Percentiles rank a stretch among this genome's conserved stretches.
phyloP scores from a whole-genome alignment of 1,140 invertebrate genomes.

The Apis florea region DNA sequence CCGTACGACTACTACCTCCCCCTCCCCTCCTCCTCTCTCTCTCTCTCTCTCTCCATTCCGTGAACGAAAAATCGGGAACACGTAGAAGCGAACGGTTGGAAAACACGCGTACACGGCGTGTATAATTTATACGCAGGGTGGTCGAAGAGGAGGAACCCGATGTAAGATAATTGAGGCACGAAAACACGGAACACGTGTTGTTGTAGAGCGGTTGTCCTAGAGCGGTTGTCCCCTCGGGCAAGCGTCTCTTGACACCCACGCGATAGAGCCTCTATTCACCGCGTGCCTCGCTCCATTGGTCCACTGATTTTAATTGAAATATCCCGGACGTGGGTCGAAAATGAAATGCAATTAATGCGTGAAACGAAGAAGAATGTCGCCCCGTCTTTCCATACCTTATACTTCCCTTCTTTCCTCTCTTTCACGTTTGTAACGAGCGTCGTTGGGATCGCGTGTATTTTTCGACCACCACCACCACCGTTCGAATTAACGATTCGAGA shows the following conservation, averaged over 20 bases:
- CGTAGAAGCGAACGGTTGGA: conserved; percentile 5
- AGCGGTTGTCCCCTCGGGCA: conserved; percentile 7
- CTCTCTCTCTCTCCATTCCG: background rate
- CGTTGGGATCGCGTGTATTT: too few relatives aligned
- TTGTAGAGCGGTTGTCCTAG: conserved; percentile 1
- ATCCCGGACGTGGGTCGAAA: conserved; percentile 66
- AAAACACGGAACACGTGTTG: conserved; percentile 37
- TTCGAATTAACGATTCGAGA: conserved; percentile 14
- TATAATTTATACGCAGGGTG: conserved; percentile 17
- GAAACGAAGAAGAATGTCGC: too few relatives aligned
- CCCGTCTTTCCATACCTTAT: too few relatives aligned
- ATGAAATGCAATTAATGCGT: conserved; percentile 45
- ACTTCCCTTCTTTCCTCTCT: too few relatives aligned
- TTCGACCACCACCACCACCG: too few relatives aligned
- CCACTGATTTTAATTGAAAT: conserved; percentile 70
- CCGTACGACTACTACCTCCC: too few relatives aligned
- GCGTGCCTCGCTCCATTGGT: conserved; percentile 64
- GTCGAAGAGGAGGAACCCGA: conserved; percentile 7
- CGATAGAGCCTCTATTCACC: conserved; percentile 39
- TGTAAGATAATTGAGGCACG: conserved; percentile 40
- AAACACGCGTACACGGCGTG: conserved; percentile 2
- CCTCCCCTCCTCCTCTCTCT: too few relatives aligned
- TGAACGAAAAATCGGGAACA: conserved; percentile 10
- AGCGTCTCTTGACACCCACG: conserved; percentile 48
- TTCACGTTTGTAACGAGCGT: too few relatives aligned